Percentiles rank a stretch among this genome's conserved stretches.
phyloP scores from a whole-genome alignment of 2,888 invertebrate species.

The Gandaritis pyraliata region DNA sequence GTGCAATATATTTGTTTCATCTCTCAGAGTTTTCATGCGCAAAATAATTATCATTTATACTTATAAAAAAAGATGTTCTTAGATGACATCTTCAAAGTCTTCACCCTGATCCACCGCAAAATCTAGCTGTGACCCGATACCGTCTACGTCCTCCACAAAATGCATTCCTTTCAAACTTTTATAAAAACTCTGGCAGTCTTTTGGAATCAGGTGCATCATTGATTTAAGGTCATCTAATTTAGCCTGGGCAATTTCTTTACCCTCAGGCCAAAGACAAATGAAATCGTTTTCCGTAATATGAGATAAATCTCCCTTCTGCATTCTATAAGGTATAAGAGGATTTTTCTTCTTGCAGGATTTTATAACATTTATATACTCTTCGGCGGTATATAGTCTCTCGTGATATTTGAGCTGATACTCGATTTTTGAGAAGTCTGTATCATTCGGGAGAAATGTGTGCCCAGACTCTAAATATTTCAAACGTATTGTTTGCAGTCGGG shows the following conservation, averaged over 20 bases:
- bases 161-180: too few relatives aligned
- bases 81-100: too few relatives aligned
- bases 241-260: constrained; percentile 36
- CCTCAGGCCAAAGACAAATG: constrained; percentile 34
- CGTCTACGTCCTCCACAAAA: too few relatives aligned
- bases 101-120: too few relatives aligned
- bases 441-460: constrained; percentile 35
- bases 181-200: neutral
- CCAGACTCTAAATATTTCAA: constrained; percentile 26
- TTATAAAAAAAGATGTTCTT: too few relatives aligned
- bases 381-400: constrained; percentile 30
- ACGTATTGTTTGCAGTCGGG: constrained; percentile 20
- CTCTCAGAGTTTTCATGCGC: too few relatives aligned
- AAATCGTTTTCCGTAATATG: constrained; percentile 23
- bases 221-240: constrained; percentile 17
- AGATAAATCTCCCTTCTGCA: constrained; percentile 8
- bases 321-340: constrained; percentile 29
- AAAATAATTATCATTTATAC: too few relatives aligned
- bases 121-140: too few relatives aligned
- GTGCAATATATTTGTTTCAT: too few relatives aligned
- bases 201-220: constrained; percentile 1
- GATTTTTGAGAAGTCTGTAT: constrained; percentile 39
- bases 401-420: constrained; percentile 36
- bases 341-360: constrained; percentile 32
- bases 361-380: constrained; percentile 33